Evolutionary conservation across 1,140 invertebrate genomes (phyloP).

Genomic region (Papilio xuthus): DNA sequence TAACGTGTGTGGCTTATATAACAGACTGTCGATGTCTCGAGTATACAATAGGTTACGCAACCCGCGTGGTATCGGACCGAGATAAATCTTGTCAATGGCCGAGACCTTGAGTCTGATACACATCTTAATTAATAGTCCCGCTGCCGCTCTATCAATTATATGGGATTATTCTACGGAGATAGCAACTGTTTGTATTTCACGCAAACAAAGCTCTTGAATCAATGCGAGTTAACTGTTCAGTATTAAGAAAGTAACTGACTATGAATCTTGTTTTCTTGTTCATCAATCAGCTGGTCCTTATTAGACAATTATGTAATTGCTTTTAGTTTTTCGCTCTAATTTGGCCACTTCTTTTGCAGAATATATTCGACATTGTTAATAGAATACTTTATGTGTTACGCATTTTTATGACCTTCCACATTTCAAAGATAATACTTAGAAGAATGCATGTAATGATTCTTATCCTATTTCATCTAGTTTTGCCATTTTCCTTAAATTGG

Average conservation of each 20-base stretch:
- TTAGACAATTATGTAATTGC: neutral
- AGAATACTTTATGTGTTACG: no score
- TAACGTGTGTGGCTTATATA: neutral
- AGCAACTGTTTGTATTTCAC: slow-evolving; percentile 15
- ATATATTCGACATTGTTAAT: neutral
- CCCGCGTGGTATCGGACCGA: neutral
- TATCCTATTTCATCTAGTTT: neutral
- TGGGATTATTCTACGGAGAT: slow-evolving; percentile 25
- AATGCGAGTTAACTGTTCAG: neutral
- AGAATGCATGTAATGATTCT: neutral
- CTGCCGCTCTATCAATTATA: slow-evolving; percentile 29
- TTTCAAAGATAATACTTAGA: neutral
- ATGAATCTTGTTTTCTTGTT: neutral
- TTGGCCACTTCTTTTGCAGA: neutral
- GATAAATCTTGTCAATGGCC: slow-evolving; percentile 29
- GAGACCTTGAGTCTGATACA: slow-evolving; percentile 2
- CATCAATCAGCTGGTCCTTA: neutral
- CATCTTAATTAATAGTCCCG: slow-evolving; percentile 30
- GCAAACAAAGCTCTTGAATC: slow-evolving; percentile 10
- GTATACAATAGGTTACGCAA: slow-evolving; percentile 21
- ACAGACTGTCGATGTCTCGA: neutral
- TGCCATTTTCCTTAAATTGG: neutral
- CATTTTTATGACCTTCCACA: no score
- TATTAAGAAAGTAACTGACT: neutral
- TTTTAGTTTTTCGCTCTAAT: slow-evolving; percentile 5